Evolutionary conservation across 2,113 vertebrate species (phyloP).

Genomic region (Dasypus novemcinctus): DNA sequence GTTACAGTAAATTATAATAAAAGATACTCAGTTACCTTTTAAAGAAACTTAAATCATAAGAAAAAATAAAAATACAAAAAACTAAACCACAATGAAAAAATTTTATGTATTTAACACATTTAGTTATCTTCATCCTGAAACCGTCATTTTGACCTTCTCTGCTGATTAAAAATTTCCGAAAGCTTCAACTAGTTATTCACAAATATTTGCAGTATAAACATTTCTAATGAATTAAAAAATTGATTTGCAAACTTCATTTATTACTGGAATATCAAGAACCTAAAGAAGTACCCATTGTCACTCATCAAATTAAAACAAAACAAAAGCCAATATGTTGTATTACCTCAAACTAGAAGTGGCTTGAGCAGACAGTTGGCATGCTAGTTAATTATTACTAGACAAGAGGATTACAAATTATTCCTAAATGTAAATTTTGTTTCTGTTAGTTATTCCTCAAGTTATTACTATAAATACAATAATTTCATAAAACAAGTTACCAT

Average conservation of each 20-base stretch:
- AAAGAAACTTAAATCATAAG: neutral
- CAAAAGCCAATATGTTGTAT: neutral
- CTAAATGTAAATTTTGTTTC: neutral
- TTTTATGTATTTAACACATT: neutral
- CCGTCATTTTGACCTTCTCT: neutral
- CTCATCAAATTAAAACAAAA: neutral
- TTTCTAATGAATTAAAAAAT: neutral
- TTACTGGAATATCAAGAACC: neutral
- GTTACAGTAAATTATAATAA: neutral
- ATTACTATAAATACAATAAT: neutral
- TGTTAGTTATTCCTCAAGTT: neutral
- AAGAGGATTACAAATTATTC: neutral
- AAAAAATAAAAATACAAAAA: neutral
- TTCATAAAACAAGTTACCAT: neutral
- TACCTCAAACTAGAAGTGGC: neutral
- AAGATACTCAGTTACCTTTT: neutral
- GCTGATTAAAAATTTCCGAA: neutral
- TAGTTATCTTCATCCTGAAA: neutral
- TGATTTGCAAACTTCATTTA: neutral
- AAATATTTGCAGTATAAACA: neutral
- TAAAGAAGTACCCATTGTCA: neutral
- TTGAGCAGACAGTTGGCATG: neutral
- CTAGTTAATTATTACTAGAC: neutral
- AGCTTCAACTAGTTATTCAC: neutral
- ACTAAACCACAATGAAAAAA: too few relatives aligned